Conservation (phyloP, 2,113 vertebrate genomes). For the Protobothrops mucrosquamatus region DNA sequence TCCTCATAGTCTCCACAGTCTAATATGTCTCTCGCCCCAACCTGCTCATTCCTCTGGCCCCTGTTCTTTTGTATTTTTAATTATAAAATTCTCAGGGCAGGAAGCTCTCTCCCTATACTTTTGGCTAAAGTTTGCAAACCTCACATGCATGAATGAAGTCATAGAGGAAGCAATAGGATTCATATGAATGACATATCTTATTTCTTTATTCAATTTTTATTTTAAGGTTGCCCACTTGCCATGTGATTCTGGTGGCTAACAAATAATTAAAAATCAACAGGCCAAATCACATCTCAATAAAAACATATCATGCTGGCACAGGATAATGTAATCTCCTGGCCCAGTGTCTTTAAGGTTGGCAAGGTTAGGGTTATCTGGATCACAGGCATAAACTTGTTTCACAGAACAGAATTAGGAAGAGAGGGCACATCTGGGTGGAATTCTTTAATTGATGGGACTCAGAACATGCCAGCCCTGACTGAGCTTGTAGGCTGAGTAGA, state of each 20-base stretch:
- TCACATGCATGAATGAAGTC: not conserved
- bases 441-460: not conserved
- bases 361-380: not conserved
- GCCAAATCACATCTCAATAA: not conserved
- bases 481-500: not conserved
- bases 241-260: not conserved
- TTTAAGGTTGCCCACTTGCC: not conserved
- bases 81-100: not conserved
- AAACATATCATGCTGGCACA: not conserved
- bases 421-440: not conserved
- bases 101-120: not conserved
- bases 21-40: not conserved
- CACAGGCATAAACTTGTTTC: not conserved
- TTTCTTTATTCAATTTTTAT: not conserved
- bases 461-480: not conserved
- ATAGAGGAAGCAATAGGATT: not conserved
- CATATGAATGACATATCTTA: not conserved
- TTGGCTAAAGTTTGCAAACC: not conserved
- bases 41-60: not conserved
- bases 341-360: not conserved
- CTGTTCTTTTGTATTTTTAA: not conserved
- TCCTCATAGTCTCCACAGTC: not conserved
- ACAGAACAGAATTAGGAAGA: not conserved
- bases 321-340: not conserved
- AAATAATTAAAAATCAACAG: not conserved